Evolutionary conservation across 2,797 vertebrate species (phyloP).

Genomic region (Acipenser ruthenus): DNA sequence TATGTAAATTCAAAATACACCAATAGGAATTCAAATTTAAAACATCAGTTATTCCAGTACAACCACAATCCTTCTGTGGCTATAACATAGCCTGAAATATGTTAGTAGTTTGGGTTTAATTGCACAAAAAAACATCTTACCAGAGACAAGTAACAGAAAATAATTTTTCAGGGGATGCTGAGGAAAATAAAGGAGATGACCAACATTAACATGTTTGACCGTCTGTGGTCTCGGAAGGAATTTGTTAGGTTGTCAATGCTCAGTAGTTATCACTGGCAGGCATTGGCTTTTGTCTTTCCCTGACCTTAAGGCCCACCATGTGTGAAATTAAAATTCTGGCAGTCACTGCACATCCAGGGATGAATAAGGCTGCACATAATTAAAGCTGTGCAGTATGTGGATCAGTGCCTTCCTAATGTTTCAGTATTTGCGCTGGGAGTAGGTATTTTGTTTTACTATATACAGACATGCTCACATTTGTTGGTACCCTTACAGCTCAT

Average conservation of each 20-base stretch:
- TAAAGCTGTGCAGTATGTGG: background rate
- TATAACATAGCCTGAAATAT: no score
- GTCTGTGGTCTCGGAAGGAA: background rate
- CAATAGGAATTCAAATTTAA: no score
- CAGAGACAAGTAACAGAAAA: background rate
- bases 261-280: constrained; percentile 3
- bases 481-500: no score
- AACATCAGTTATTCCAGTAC: no score
- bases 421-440: background rate
- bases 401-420: background rate
- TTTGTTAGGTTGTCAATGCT: background rate
- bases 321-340: constrained; percentile 10
- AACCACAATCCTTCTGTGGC: no score
- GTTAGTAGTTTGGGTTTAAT: no score
- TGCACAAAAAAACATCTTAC: background rate
- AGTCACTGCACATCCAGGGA: background rate
- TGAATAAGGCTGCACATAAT: constrained; percentile 4
- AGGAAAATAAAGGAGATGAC: background rate
- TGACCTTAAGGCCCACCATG: constrained; percentile 7
- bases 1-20: no score
- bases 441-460: background rate
- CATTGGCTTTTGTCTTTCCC: constrained; percentile 1
- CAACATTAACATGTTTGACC: constrained; percentile 2
- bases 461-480: no score
- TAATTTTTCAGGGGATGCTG: background rate